phyloP scores from a whole-genome alignment of 2,888 invertebrate genomes.

The Chrysodeixis includens region DNA sequence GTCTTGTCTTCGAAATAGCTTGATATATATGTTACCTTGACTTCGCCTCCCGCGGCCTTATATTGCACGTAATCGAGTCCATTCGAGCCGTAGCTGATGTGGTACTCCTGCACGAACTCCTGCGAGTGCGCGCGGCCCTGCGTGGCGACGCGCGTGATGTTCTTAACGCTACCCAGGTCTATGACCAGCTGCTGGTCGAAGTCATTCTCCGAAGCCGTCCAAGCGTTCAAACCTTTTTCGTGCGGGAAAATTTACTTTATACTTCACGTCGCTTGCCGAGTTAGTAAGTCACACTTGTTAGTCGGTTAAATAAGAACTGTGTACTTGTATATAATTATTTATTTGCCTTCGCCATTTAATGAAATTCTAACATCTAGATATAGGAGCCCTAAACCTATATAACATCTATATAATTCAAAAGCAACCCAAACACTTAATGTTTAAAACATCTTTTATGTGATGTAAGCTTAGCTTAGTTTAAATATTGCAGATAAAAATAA shows the following conservation, averaged over 20 bases:
- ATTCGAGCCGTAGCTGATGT: slow-evolving; percentile 97
- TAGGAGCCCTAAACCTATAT: slow-evolving; percentile 39
- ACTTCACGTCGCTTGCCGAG: slow-evolving; percentile 39
- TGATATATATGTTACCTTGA: slow-evolving; percentile 92
- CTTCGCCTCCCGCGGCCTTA: slow-evolving; percentile 96
- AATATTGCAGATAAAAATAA: slow-evolving; percentile 21
- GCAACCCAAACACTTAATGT: slow-evolving; percentile 30
- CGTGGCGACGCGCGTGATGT: slow-evolving; percentile 96
- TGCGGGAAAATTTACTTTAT: slow-evolving; percentile 59
- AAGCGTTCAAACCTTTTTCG: slow-evolving; percentile 94
- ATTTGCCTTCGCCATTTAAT: slow-evolving; percentile 46
- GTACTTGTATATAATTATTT: slow-evolving; percentile 50
- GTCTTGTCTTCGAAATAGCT: slow-evolving; percentile 24
- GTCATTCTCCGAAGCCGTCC: slow-evolving; percentile 97
- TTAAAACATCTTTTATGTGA: slow-evolving; percentile 20
- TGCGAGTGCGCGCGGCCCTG: slow-evolving; percentile 97
- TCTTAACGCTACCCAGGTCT: slow-evolving; percentile 96
- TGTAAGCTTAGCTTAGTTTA: slow-evolving; percentile 25
- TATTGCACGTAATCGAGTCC: slow-evolving; percentile 96
- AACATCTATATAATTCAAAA: slow-evolving; percentile 49
- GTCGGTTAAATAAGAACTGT: slow-evolving; percentile 52
- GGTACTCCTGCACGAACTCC: slow-evolving; percentile 98
- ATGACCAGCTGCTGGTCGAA: slow-evolving; percentile 97
- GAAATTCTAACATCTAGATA: slow-evolving; percentile 38
- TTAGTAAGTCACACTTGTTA: slow-evolving; percentile 59